Evolutionary conservation across 1,140 invertebrate genomes (phyloP).

Genomic region (Tetramorium simillimum): DNA sequence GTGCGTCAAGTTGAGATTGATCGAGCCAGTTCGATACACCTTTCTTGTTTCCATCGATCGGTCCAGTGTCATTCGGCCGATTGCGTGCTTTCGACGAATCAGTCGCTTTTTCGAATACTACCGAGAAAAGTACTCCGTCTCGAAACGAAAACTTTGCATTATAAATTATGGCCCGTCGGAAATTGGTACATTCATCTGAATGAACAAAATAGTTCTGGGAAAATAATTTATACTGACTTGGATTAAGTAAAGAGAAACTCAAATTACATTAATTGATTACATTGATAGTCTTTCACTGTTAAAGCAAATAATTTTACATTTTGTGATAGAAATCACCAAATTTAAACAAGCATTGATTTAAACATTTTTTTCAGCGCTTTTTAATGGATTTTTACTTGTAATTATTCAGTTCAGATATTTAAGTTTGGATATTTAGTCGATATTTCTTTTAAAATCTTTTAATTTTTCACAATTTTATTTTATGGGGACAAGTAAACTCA

Average conservation of each 20-base stretch:
- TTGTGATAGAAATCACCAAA: neutral
- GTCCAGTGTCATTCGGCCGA: neutral
- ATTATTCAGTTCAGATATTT: neutral
- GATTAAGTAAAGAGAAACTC: neutral
- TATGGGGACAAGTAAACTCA: neutral
- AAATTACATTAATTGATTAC: neutral
- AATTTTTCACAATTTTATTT: neutral
- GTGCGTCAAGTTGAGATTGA: conserved; percentile 66
- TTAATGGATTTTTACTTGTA: conserved; percentile 2
- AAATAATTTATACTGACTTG: neutral
- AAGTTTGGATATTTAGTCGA: neutral
- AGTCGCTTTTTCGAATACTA: conserved; percentile 6
- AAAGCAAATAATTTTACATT: neutral
- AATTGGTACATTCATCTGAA: neutral
- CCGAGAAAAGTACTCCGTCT: conserved; percentile 2
- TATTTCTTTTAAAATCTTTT: neutral
- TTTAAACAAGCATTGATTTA: neutral
- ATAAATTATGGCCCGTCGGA: neutral
- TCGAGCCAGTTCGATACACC: conserved; percentile 43
- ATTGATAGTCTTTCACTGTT: neutral
- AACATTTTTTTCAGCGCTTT: neutral
- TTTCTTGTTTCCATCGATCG: conserved; percentile 48
- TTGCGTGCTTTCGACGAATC: conserved; percentile 35
- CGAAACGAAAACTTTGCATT: conserved; percentile 7
- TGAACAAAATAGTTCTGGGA: neutral